phyloP scores from a whole-genome alignment of 2,888 invertebrate species.

The Eudemis profundana region DNA sequence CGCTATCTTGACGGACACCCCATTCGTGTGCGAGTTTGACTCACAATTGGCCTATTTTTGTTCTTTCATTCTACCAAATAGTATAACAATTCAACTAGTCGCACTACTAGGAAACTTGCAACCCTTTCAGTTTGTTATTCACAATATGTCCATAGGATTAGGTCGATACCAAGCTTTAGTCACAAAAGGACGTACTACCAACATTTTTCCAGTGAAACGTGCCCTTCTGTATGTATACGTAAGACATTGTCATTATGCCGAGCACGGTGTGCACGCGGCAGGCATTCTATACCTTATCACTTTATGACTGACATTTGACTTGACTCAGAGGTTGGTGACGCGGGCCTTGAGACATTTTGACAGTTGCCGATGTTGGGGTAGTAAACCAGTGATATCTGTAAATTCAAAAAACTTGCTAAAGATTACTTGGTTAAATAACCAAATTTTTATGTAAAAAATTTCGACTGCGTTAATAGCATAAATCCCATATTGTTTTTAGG shows the following conservation, averaged over 20 bases:
- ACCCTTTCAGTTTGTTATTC: slow-evolving; percentile 26
- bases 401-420: too few species aligned
- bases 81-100: too few species aligned
- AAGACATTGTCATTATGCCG: slow-evolving; percentile 17
- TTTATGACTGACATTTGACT: slow-evolving; percentile 35
- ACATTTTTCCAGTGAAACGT: background rate
- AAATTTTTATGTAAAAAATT: too few species aligned
- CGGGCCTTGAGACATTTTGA: background rate
- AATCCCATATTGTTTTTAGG: too few species aligned
- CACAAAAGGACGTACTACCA: background rate
- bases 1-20: too few species aligned
- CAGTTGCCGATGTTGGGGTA: too few species aligned
- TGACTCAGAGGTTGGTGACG: slow-evolving; percentile 22
- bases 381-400: too few species aligned
- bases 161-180: background rate
- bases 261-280: slow-evolving; percentile 25
- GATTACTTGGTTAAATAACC: too few species aligned
- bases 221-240: background rate
- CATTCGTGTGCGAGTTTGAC: too few species aligned
- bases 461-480: too few species aligned
- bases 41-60: too few species aligned
- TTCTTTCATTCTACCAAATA: too few species aligned
- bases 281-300: slow-evolving; percentile 32
- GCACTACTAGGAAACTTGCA: background rate
- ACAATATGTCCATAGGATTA: slow-evolving; percentile 6